phyloP scores from a whole-genome alignment of 2,888 invertebrate genomes.

The Pachymerium ferrugineum region DNA sequence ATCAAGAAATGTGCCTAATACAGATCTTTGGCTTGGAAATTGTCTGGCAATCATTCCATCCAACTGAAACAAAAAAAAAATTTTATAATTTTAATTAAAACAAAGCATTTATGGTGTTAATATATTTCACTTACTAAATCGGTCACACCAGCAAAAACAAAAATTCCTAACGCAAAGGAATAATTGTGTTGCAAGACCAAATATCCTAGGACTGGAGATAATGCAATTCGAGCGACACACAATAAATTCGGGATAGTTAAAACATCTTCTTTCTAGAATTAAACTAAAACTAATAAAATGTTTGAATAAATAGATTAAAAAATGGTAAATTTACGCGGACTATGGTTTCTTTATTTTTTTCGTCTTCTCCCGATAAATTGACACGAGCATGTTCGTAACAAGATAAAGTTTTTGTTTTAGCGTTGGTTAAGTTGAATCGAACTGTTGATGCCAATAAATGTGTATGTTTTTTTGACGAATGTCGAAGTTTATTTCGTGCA shows the following conservation, averaged over 20 bases:
- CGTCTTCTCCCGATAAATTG: too few species aligned
- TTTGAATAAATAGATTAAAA: too few species aligned
- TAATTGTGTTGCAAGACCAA: conserved; percentile 77
- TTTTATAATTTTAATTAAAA: not conserved
- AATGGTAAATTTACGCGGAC: too few species aligned
- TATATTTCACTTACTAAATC: conserved; percentile 65
- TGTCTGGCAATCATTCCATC: conserved; percentile 96
- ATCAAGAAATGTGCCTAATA: conserved; percentile 90
- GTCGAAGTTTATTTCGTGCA: not conserved
- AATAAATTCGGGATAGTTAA: conserved; percentile 89
- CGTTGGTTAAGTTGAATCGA: not conserved
- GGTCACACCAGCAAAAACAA: conserved; percentile 80
- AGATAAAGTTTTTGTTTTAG: not conserved
- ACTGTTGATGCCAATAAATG: not conserved
- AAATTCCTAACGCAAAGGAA: conserved; percentile 67
- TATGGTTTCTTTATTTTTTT: not conserved
- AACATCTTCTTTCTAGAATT: conserved; percentile 69
- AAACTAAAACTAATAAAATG: conserved; percentile 14
- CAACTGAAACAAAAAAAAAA: conserved; percentile 55
- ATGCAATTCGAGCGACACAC: conserved; percentile 73
- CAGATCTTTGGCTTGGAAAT: conserved; percentile 83
- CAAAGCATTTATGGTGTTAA: not conserved
- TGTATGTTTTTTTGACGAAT: not conserved
- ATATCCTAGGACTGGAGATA: conserved; percentile 84
- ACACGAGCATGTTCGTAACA: not conserved